Evolutionary conservation across 2,888 invertebrate genomes (phyloP), one percentile per base, ranked within the genome.

Genomic region (Margaritifera margaritifera): DNA sequence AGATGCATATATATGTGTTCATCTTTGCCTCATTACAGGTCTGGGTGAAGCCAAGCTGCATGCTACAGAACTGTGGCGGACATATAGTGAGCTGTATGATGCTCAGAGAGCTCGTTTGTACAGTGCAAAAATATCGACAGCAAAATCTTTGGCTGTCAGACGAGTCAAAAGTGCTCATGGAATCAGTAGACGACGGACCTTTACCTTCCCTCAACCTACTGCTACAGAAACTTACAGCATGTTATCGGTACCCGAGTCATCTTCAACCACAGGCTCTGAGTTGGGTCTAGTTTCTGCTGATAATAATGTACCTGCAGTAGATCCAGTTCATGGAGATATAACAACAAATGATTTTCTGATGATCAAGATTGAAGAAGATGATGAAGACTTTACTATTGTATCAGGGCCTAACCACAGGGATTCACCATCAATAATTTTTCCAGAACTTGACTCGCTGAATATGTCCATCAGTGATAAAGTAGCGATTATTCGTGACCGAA

Each of bases 31-130:
- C n/a, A 19, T 52, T 27, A 20, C n/a, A 66, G 66, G 66, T 66
- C 27, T 66, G 20, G 67, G 80, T 60, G 79, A 80, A 63, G 80
- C 77, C 4, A 80, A 80, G 67, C 72, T 80, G 20, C 76, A 74
- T n/a, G 80, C 80, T 8, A 77, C 80, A n/a, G 80, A 80, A 50
- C 57, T 80, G 53, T 80, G 80, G 80, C 56, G 80, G 6, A 62
- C 63, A 27, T 79, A 78, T 69, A 80, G 80, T 65, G 78, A 78
- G 58, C 67, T 80, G 55, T 80, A 80, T 61, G 67, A 78, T 53
- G 76, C 78, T 54, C 80, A 80, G 63, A 77, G 79, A 51, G 80
- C 80, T 22, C 68, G 80, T 18, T 76, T 78, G 31, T 42, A 42
- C 42, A 42, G 42, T 42, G 15, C 42, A 11, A 42, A 42, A 42